Base-by-base conservation (phyloP, 2,797 vertebrate species). In the Halcyon chelicuti region DNA sequence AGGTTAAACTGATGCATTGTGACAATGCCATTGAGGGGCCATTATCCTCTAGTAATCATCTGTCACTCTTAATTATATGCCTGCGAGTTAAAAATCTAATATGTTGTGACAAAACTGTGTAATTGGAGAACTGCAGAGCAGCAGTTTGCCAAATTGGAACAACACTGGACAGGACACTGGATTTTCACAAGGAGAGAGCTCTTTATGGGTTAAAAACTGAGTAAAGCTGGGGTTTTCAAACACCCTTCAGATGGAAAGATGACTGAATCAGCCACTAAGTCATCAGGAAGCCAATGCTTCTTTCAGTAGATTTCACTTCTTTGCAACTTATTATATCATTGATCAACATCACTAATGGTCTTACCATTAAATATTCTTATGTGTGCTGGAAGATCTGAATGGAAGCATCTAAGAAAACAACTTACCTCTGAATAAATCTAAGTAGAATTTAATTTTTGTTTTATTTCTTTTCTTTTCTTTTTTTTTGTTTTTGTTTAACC, bases 1-100 rank as follows among this genome's bases (percentile, higher is more conserved):
- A 94, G 49, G 80, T 94, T 93, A 93, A 97, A 93, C 52, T 95
- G 94, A 96, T 96, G 84, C 72, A 94, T 22, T 77, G 72, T 92
- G 97, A 96, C 95, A 95, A 52, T 65, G 57, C 73, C 88, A 77
- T 18, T 78, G 83, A 70, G 49, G 58, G n/a, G 44, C 37, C 75
- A 88, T 97, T 96, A 94, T 91, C 75, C 61, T 66, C 51, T 67
- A 84, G 92, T 72, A 97, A 94, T 92, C 77, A 72, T 51, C 80
- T 96, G 96, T 94, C 96, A 66, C 86, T 90, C 67, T 90, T 66
- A 74, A 97, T 97, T 89, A 90, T 70, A 66, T 52, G 72, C 10
- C 4, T 3, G 29, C 13, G 63, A 85, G 58, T 91, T 91, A 91
- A 94, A 93, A 79, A 85, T 88, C 54, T 92, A 97, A 84, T 52